These are phyloP conservation scores for Aphidoletes aphidimyza DNA, from an alignment of 2,888 invertebrate genomes.

Conservation along the genomic window DNA sequence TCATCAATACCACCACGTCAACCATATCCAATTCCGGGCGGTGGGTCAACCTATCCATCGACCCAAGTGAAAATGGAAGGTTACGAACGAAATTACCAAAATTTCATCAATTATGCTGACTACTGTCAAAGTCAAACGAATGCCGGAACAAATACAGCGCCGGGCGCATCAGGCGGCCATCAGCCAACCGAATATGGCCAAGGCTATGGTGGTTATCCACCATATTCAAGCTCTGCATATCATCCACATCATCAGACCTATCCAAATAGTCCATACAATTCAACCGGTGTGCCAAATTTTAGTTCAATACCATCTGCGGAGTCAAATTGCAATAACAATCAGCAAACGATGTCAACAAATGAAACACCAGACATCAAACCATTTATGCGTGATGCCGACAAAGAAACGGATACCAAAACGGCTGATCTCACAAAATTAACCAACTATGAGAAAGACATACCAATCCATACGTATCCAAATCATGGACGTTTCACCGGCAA, in stretches of 20 bases:
- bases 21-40: not conserved
- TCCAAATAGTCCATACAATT: conserved; percentile 47
- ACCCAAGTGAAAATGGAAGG: conserved; percentile 64
- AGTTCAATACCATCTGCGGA: conserved; percentile 30
- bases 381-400: conserved; percentile 12
- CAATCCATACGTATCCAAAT: conserved; percentile 66
- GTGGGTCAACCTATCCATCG: not conserved
- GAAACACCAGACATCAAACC: conserved; percentile 52
- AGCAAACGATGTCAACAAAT: conserved; percentile 13
- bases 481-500: conserved; percentile 61
- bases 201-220: conserved; percentile 56
- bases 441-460: conserved; percentile 67
- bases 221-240: conserved; percentile 56
- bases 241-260: conserved; percentile 56
- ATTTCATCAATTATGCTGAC: conserved; percentile 67
- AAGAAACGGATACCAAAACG: conserved; percentile 53
- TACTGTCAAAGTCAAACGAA: conserved; percentile 63
- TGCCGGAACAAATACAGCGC: conserved; percentile 50
- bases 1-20: not conserved
- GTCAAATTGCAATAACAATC: conserved; percentile 34
- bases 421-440: conserved; percentile 58
- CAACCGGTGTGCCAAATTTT: conserved; percentile 39
- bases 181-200: conserved; percentile 56
- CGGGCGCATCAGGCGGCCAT: conserved; percentile 55
- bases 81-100: conserved; percentile 67